Conservation (phyloP, 1,140 invertebrate genomes). For the Drosophila ohnishii region DNA sequence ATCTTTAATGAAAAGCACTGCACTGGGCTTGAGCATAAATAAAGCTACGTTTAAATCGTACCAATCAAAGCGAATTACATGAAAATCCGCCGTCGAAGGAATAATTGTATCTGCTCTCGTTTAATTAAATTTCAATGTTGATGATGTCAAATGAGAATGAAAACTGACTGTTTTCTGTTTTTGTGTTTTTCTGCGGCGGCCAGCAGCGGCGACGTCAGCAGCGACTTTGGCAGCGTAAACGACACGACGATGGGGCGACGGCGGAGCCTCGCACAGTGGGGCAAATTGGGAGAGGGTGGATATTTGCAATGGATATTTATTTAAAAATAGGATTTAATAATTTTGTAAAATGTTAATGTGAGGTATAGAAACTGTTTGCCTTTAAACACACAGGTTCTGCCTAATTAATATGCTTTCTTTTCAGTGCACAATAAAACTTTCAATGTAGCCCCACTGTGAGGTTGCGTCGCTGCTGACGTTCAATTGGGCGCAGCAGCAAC, state of each 20-base stretch:
- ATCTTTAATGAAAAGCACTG: conserved; percentile 62
- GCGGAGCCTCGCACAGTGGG: conserved; percentile 39
- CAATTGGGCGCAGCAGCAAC: conserved; percentile 72
- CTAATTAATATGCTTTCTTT: too few species aligned
- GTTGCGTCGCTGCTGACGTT: conserved; percentile 54
- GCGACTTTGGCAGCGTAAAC: conserved; percentile 19
- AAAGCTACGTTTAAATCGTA: conserved; percentile 44
- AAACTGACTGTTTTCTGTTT: conserved; percentile 77
- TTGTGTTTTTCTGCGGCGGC: conserved; percentile 60
- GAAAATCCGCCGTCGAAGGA: conserved; percentile 40
- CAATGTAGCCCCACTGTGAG: conserved; percentile 20
- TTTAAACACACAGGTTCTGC: background rate
- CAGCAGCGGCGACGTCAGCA: conserved; percentile 55
- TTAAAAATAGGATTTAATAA: background rate
- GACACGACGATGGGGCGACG: conserved; percentile 45
- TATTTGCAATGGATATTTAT: background rate
- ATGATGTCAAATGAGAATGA: conserved; percentile 81
- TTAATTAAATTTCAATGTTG: conserved; percentile 81
- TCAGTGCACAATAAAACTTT: background rate
- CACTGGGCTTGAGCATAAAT: conserved; percentile 47
- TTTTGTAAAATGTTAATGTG: background rate
- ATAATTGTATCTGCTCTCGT: conserved; percentile 63
- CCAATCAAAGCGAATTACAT: conserved; percentile 56
- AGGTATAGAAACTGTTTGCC: too few species aligned
- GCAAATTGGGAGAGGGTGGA: background rate